Evolutionary conservation across 1,140 invertebrate species (phyloP), one percentile per base, ranked within the genome.

Genomic region (Trypoxylus dichotomus): DNA sequence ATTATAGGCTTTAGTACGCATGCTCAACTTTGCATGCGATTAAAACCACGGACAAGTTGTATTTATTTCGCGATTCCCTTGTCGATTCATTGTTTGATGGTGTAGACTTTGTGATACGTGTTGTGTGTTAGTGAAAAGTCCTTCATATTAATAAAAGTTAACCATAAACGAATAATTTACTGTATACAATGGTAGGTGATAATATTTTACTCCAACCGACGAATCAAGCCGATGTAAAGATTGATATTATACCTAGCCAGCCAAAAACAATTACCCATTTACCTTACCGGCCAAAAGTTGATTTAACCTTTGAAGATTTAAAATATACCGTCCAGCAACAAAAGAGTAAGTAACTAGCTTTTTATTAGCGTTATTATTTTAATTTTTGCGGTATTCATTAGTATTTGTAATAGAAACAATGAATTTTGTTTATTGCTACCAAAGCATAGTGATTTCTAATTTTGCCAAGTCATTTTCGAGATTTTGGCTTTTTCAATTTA

Each of bases 271-370:
- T 95, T 54, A 93, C 93, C 72, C 94, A 96, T 85, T 89, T 97
- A 76, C 94, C 94, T 8, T 92, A 94, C 84, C 90, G 95, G 83
- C 94, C 93, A 54, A 93, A 95, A 72, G 94, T 97, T 78, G 95
- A 97, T 84, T 89, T 97, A 85, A 94, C 93, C 75, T 97, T 97
- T 86, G 91, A 91, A 19, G 92, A 97, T 83, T 88, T 97, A 76
- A 92, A 90, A 0, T 97, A 97, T 86, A 93, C 90, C 78, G 95
- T 97, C n/a, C 90, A 91, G 81, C 94, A 95, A 83, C 93, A 93
- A 79, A 90, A 91, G 79, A 92, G 94, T 95, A 85, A 95, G 94
- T 94, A 85, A 68, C 24, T 8, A 5, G 0, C 19, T 29, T 29
- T 68, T n/a, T 78, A 60, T 73, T 7, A 1, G 7, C 21, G 15